Conservation (phyloP, 2,113 vertebrate species). For the western clawed frog (Xenopus tropicalis) region DNA sequence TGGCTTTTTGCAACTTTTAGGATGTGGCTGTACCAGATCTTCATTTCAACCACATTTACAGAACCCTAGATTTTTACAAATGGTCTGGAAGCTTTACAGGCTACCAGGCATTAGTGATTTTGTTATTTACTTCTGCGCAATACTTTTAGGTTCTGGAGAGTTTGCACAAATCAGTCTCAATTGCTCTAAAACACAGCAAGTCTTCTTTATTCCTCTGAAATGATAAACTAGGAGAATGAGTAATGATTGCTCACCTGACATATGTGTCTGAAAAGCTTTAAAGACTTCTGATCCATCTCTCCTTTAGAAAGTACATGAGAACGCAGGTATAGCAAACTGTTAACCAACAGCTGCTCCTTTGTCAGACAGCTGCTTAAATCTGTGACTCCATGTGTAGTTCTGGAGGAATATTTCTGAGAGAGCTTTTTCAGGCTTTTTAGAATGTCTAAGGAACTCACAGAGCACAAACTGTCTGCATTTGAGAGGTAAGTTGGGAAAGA, state of each 20-base stretch:
- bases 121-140: too few species aligned
- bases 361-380: constrained; percentile 55
- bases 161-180: too few species aligned
- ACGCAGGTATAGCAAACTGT: constrained; percentile 77
- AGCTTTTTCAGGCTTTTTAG: constrained; percentile 72
- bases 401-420: constrained; percentile 56
- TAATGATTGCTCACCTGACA: constrained; percentile 72
- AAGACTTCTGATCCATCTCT: constrained; percentile 72
- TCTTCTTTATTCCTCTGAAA: too few species aligned
- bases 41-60: too few species aligned
- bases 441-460: constrained; percentile 71
- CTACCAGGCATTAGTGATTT: too few species aligned
- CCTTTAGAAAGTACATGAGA: constrained; percentile 76
- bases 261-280: constrained; percentile 84
- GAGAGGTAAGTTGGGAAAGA: constrained; percentile 74
- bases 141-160: too few species aligned
- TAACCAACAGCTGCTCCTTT: constrained; percentile 75
- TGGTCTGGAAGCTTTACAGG: too few species aligned
- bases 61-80: too few species aligned
- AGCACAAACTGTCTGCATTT: constrained; percentile 84
- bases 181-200: too few species aligned
- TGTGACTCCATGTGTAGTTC: constrained; percentile 47
- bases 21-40: too few species aligned
- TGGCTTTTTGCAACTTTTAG: too few species aligned
- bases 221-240: neutral